These are phyloP conservation scores for Paraplagusia blochii DNA, from an alignment of 2,113 vertebrate genomes.

Conservation along the genomic window DNA sequence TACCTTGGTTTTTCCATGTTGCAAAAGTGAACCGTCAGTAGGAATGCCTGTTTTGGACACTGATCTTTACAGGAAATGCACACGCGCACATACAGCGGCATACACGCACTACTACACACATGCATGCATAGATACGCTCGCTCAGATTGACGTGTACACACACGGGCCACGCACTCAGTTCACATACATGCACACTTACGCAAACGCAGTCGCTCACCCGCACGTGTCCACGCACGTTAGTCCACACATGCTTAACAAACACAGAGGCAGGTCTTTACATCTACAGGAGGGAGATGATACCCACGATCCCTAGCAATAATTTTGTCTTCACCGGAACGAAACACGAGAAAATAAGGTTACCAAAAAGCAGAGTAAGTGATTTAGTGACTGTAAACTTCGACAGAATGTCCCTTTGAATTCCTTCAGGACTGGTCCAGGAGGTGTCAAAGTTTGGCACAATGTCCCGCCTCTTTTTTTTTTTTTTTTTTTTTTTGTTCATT, in stretches of 20 bases:
- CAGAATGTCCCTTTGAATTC: slow-evolving; percentile 60
- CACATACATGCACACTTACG: slow-evolving; percentile 47
- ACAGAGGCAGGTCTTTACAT: slow-evolving; percentile 78
- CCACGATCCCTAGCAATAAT: slow-evolving; percentile 60
- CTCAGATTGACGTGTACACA: slow-evolving; percentile 56
- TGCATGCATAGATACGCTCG: slow-evolving; percentile 72
- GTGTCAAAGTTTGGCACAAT: slow-evolving; percentile 79
- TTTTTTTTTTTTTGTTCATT: slow-evolving; percentile 34
- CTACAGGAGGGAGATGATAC: slow-evolving; percentile 63
- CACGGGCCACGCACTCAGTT: slow-evolving; percentile 40
- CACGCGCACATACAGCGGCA: slow-evolving; percentile 50
- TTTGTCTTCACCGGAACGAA: slow-evolving; percentile 70
- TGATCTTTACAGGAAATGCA: slow-evolving; percentile 66
- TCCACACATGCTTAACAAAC: slow-evolving; percentile 70
- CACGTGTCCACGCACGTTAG: slow-evolving; percentile 1
- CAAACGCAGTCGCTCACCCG: background rate
- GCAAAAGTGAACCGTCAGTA: slow-evolving; percentile 70
- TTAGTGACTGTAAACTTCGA: slow-evolving; percentile 65
- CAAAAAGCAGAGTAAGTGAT: slow-evolving; percentile 71
- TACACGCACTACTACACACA: slow-evolving; percentile 66
- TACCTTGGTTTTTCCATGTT: slow-evolving; percentile 65
- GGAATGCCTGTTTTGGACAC: slow-evolving; percentile 73
- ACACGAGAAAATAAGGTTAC: slow-evolving; percentile 68
- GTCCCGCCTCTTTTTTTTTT: slow-evolving; percentile 49
- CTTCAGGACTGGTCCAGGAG: slow-evolving; percentile 58